Base-by-base conservation (phyloP, 2,888 invertebrate genomes). In the Azorinus chamasolen region DNA sequence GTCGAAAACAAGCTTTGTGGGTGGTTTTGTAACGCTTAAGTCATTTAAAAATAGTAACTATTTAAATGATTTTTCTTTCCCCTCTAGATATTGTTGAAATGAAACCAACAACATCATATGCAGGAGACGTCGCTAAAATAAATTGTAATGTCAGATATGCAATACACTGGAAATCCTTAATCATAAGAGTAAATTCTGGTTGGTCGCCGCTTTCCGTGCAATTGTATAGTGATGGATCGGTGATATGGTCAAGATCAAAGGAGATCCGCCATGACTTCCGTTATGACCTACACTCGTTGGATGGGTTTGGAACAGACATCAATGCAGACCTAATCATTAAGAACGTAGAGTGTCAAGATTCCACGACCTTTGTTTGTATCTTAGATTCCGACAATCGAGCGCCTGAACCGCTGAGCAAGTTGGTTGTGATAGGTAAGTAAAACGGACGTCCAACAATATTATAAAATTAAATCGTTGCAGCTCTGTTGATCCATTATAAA, bases 401-500 rank as follows among this genome's bases (percentile, higher is more conserved):
- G 18, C 16, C 27, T 14, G 39, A 24, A 2, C 24, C 43, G 24
- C 37, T 22, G n/a, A 50, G 51, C 32, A 45, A 20, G 24, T 55
- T 80, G 14, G 45, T 65, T 1, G 73, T 76, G 12, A 76, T 80
- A n/a, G 80, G 80, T 77, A 50, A 43, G 75, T 46, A 37, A 32
- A 20, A 12, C 45, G 14, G 4, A 20, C 14, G 45, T 32, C 32
- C 32, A n/a, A n/a, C n/a, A n/a, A n/a, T n/a, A n/a, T n/a, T n/a
- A n/a, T n/a, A n/a, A n/a, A n/a, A n/a, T n/a, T n/a, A n/a, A n/a
- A n/a, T n/a, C n/a, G n/a, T n/a, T n/a, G n/a, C n/a, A n/a, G n/a
- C n/a, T n/a, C n/a, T n/a, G n/a, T n/a, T n/a, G n/a, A n/a, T n/a
- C n/a, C n/a, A n/a, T n/a, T n/a, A n/a, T n/a, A n/a, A n/a, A n/a